Evolutionary conservation across 35 echinoderm and acorn worm species (phyloP).

Genomic region (Ptychodera flava): DNA sequence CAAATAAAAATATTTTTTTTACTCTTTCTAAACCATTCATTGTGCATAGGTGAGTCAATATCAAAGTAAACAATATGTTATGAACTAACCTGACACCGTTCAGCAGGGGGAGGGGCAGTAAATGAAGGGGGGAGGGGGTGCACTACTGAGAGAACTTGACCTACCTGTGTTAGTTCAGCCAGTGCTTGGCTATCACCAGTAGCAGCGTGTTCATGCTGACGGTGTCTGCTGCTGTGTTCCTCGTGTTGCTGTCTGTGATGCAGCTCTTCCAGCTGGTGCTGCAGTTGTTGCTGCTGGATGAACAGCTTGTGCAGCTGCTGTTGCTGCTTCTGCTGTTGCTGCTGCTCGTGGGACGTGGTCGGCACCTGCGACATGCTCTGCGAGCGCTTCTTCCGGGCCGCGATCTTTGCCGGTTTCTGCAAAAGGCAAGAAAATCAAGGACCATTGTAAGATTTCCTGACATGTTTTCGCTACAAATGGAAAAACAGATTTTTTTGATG

Average conservation of each 20-base stretch:
- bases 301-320: neutral
- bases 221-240: neutral
- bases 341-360: slow-evolving; percentile 12
- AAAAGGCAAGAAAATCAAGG: neutral
- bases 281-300: neutral
- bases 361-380: slow-evolving; percentile 19
- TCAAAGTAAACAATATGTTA: no score
- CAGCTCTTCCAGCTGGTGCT: neutral
- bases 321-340: neutral
- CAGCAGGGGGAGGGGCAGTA: no score
- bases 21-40: no score
- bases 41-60: no score
- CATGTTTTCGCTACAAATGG: no score
- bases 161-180: neutral
- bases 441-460: neutral
- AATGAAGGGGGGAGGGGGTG: no score
- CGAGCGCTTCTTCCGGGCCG: neutral
- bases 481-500: no score
- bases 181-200: neutral
- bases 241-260: neutral
- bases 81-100: no score
- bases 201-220: neutral
- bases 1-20: no score
- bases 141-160: no score
- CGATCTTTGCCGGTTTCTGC: neutral